Percentiles rank a stretch among this genome's conserved stretches.
Conservation (phyloP, 2,797 vertebrate species). For the Huso huso region DNA sequence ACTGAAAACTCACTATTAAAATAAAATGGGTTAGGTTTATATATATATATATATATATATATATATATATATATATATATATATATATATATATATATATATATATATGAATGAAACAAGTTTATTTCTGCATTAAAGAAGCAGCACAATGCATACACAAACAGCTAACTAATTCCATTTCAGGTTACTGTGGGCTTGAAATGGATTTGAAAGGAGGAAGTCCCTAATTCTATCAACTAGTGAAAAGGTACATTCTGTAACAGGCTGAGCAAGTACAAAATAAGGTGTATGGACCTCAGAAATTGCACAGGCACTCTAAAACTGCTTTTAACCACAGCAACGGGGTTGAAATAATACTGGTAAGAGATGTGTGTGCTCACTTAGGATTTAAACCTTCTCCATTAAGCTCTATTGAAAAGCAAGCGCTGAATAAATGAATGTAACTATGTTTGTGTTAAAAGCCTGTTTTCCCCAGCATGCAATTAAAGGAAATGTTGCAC, state of each 20-base stretch:
- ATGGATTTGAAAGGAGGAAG: constrained; percentile 12
- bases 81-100: too few relatives aligned
- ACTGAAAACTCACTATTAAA: too few relatives aligned
- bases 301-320: constrained; percentile 46
- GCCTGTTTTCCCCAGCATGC: constrained; percentile 71
- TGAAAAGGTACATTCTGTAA: constrained; percentile 46
- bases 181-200: constrained; percentile 17
- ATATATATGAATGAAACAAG: too few relatives aligned
- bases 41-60: too few relatives aligned
- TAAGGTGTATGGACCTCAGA: constrained; percentile 48
- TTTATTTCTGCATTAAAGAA: too few relatives aligned
- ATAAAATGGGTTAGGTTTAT: too few relatives aligned
- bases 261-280: constrained; percentile 49
- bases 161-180: not conserved
- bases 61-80: too few relatives aligned
- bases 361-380: constrained; percentile 68
- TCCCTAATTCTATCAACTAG: constrained; percentile 39
- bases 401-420: constrained; percentile 83
- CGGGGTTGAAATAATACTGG: constrained; percentile 55
- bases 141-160: too few relatives aligned
- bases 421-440: constrained; percentile 80
- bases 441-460: constrained; percentile 95
- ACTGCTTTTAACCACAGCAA: constrained; percentile 62
- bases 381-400: constrained; percentile 79
- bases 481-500: constrained; percentile 92